Conservation (phyloP, 2,113 vertebrate genomes). For the Sander vitreus region DNA sequence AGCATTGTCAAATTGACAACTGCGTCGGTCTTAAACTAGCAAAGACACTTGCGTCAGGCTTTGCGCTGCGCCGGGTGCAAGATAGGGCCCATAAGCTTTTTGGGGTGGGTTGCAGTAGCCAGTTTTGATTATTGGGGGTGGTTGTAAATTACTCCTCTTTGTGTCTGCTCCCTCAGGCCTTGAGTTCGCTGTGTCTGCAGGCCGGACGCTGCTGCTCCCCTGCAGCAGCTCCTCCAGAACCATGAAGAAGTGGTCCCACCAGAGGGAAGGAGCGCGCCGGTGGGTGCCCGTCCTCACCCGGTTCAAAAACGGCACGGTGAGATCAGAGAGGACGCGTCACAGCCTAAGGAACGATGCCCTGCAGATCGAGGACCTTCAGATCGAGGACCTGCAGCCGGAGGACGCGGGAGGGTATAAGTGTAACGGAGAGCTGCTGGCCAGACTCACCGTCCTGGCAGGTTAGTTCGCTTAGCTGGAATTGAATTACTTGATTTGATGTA, state of each 20-base stretch:
- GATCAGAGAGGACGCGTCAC: conserved; percentile 53
- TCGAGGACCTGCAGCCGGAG: conserved; percentile 53
- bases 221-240: conserved; percentile 52
- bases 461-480: neutral
- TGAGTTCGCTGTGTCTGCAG: conserved; percentile 44
- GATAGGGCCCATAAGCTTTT: too few species aligned
- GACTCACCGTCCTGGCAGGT: conserved; percentile 62
- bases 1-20: too few species aligned
- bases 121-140: too few species aligned
- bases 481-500: neutral
- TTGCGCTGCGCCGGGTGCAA: too few species aligned
- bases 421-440: conserved; percentile 47
- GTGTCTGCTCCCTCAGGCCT: conserved; percentile 40
- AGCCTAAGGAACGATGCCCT: conserved; percentile 49
- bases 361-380: conserved; percentile 71
- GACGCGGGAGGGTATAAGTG: conserved; percentile 75
- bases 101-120: too few species aligned
- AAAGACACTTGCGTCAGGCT: too few species aligned
- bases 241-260: conserved; percentile 64
- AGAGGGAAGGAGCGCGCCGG: neutral
- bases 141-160: neutral
- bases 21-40: too few species aligned
- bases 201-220: conserved; percentile 74
- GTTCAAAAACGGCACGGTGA: conserved; percentile 65
- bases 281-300: conserved; percentile 56